Conservation (phyloP, 2,797 vertebrate genomes). For the Halcyon leucocephala region DNA sequence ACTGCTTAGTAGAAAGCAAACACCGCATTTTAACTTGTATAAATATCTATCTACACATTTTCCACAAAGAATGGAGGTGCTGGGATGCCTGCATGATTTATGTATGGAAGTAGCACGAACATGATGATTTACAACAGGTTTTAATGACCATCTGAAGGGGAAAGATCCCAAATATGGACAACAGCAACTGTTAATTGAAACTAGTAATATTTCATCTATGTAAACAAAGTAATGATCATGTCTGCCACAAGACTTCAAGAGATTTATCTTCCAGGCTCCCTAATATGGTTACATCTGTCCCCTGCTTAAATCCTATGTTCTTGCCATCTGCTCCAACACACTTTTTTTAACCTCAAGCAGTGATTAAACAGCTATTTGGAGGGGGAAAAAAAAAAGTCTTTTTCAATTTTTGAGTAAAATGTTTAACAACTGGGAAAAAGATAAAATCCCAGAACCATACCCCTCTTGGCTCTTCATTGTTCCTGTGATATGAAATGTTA, state of each 20-base stretch:
- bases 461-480: neutral
- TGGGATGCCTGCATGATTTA: conserved; percentile 24
- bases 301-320: conserved; percentile 79
- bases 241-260: conserved; percentile 62
- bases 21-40: neutral
- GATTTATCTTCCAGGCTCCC: conserved; percentile 72
- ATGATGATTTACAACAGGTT: conserved; percentile 44
- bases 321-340: conserved; percentile 77
- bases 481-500: neutral
- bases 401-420: neutral
- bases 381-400: neutral
- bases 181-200: conserved; percentile 40
- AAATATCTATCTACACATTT: conserved; percentile 33
- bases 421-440: neutral
- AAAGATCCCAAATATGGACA: conserved; percentile 58
- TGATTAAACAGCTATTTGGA: conserved; percentile 33
- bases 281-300: conserved; percentile 73
- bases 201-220: conserved; percentile 24
- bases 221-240: conserved; percentile 60
- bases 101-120: conserved; percentile 23
- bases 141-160: conserved; percentile 49
- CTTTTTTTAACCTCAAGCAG: conserved; percentile 52
- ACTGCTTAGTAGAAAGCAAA: neutral
- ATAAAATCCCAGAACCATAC: neutral
- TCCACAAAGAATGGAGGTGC: neutral